Conservation (phyloP, 2,113 vertebrate genomes). For the Chascanopsetta lugubris region DNA sequence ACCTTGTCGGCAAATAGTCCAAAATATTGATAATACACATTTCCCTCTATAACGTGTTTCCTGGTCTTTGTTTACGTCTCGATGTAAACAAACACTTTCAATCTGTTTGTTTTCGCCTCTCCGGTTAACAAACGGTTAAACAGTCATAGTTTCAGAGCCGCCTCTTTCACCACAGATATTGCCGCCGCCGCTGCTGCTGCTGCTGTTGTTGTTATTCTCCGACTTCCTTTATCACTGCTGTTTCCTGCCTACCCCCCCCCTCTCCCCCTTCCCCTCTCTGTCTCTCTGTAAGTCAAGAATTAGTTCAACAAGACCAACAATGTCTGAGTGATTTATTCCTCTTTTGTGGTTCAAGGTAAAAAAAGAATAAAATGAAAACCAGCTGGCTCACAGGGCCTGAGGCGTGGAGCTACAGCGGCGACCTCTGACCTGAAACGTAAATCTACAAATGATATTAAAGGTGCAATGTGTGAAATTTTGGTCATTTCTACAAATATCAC, state of each 20-base stretch:
- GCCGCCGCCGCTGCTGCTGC: constrained; percentile 11
- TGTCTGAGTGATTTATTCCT: constrained; percentile 12
- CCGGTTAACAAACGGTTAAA: constrained; percentile 16
- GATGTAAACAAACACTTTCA: too few species aligned
- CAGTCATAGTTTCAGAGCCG: constrained; percentile 15
- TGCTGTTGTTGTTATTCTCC: constrained; percentile 50
- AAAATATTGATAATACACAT: too few species aligned
- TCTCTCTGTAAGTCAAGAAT: constrained; percentile 1
- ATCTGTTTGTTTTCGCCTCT: too few species aligned
- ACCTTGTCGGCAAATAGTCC: too few species aligned
- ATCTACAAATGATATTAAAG: constrained; percentile 1
- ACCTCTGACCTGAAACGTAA: neutral
- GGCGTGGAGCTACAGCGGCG: neutral
- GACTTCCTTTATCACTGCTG: constrained; percentile 62
- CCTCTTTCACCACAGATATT: constrained; percentile 45
- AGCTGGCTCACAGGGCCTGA: neutral
- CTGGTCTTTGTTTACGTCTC: too few species aligned
- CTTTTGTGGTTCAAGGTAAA: constrained; percentile 15
- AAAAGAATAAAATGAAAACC: neutral
- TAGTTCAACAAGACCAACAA: neutral
- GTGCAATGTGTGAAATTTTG: too few species aligned
- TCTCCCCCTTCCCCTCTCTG: too few species aligned
- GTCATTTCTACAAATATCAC: too few species aligned
- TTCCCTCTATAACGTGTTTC: too few species aligned
- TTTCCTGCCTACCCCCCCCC: constrained; percentile 65